Percentiles rank a stretch among this genome's conserved stretches.
phyloP scores from a whole-genome alignment of 2,797 vertebrate genomes.

The Cuculus canorus region DNA sequence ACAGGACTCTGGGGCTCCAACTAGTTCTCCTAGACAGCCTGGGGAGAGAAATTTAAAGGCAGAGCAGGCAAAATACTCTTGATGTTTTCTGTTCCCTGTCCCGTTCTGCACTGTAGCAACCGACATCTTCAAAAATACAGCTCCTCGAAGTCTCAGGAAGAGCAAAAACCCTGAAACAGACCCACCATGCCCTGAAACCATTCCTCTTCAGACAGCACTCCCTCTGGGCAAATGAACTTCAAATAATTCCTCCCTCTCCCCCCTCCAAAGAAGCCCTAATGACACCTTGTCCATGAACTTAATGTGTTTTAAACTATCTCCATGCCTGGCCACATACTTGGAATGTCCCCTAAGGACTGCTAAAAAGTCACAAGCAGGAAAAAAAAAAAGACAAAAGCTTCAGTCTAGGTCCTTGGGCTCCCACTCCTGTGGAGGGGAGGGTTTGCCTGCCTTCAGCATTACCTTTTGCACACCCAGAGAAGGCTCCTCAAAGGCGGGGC shows the following conservation, averaged over 20 bases:
- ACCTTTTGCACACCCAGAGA: background rate
- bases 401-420: conserved; percentile 18
- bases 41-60: conserved; percentile 8
- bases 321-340: conserved; percentile 71
- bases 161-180: conserved; percentile 58
- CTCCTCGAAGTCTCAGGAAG: conserved; percentile 53
- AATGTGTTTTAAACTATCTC: conserved; percentile 72
- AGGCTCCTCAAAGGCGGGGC: background rate
- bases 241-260: conserved; percentile 66
- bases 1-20: background rate
- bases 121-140: conserved; percentile 23
- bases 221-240: conserved; percentile 70
- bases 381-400: background rate
- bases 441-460: background rate
- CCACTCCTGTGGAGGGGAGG: background rate
- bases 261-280: conserved; percentile 70
- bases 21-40: conserved; percentile 1
- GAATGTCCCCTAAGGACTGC: conserved; percentile 73
- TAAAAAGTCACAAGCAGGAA: conserved; percentile 70
- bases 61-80: background rate
- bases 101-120: background rate
- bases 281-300: conserved; percentile 73
- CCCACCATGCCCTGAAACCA: conserved; percentile 42
- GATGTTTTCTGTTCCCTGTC: background rate
- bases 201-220: conserved; percentile 63